A percentile compares a stretch with the other conserved stretches of the same genome.
Conservation (phyloP, 2,888 invertebrate genomes). For the Deilephila elpenor region DNA sequence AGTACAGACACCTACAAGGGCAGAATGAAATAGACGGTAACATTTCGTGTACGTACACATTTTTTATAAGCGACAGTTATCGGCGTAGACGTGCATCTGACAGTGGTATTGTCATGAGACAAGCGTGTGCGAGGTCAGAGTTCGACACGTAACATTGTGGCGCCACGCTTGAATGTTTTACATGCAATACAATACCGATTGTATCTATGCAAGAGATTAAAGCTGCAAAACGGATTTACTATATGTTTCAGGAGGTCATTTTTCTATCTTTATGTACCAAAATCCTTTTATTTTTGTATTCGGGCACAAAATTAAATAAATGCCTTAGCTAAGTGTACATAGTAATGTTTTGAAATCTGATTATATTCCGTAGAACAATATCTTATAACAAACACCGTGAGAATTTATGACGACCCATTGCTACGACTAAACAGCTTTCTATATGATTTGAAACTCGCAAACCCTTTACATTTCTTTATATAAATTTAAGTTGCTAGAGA, state of each 20-base stretch:
- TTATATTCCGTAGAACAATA: no score
- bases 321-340: no score
- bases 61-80: neutral
- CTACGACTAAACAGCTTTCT: no score
- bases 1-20: neutral
- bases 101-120: constrained; percentile 2
- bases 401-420: no score
- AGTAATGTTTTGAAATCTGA: no score
- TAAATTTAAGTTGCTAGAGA: neutral
- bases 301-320: no score
- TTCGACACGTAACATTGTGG: neutral
- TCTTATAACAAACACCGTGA: no score
- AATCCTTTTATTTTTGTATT: no score
- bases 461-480: neutral
- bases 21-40: neutral
- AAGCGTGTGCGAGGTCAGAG: constrained; percentile 11
- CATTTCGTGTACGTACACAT: neutral
- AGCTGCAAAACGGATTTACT: neutral
- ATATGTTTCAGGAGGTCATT: neutral
- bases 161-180: neutral
- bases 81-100: neutral
- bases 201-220: neutral
- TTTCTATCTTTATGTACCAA: neutral
- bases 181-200: neutral
- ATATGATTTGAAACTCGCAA: no score